Evolutionary conservation across 2,797 vertebrate genomes (phyloP).

Genomic region (Oreochromis grahami): DNA sequence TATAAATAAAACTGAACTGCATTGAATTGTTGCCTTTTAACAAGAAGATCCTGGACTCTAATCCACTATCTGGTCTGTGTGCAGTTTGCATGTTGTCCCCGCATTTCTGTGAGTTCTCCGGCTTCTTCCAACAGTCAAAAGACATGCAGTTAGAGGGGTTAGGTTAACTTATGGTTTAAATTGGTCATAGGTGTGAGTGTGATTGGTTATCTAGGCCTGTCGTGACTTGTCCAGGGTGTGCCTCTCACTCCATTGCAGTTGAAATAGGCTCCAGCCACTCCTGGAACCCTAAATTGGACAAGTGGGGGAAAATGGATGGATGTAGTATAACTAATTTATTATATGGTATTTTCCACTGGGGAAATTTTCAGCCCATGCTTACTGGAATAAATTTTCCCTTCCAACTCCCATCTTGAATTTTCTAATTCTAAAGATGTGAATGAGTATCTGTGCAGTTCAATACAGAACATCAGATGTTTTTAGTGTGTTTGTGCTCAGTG

Average conservation of each 20-base stretch:
- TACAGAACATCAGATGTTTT: background rate
- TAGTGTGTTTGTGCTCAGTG: background rate
- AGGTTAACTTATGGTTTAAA: background rate
- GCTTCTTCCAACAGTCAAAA: background rate
- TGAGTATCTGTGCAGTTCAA: background rate
- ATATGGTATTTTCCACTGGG: background rate
- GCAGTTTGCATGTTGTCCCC: background rate
- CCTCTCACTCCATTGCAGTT: background rate
- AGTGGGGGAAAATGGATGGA: background rate
- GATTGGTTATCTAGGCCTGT: background rate
- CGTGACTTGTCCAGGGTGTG: background rate
- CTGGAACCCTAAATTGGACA: background rate
- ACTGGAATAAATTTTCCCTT: background rate
- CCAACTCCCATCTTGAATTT: background rate
- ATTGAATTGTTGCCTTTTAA: background rate
- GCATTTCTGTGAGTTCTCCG: background rate
- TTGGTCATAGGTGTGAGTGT: background rate
- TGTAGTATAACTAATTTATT: background rate
- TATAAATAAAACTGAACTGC: background rate
- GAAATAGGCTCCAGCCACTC: background rate
- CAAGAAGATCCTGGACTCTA: background rate
- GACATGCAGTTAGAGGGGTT: background rate
- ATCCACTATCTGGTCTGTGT: background rate
- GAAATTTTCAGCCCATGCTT: background rate
- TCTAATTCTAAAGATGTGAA: background rate